A percentile compares a stretch with the other conserved stretches of the same genome.
Conservation (phyloP, 1,140 invertebrate species). For the Papilio helenus region DNA sequence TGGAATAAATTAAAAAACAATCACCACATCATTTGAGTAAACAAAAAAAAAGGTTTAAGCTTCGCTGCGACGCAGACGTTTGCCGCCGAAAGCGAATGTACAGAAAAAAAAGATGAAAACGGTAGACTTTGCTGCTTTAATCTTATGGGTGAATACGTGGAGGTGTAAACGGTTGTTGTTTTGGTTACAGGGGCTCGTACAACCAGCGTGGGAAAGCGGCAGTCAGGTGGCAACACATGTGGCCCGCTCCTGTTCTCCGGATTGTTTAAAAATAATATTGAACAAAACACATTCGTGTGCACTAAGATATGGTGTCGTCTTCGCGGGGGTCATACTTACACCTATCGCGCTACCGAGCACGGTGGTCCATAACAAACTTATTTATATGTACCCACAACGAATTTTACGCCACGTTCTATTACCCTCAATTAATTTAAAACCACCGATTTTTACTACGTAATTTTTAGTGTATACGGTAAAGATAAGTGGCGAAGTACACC, state of each 20-base stretch:
- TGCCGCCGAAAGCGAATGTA: constrained; percentile 70
- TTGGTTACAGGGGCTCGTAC: constrained; percentile 63
- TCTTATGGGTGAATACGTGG: constrained; percentile 52
- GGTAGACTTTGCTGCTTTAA: constrained; percentile 45
- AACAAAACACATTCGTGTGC: constrained; percentile 70
- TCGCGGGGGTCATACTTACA: constrained; percentile 68
- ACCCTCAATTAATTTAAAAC: constrained; percentile 56
- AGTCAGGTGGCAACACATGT: constrained; percentile 80
- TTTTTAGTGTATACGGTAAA: constrained; percentile 24
- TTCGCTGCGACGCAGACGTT: constrained; percentile 71
- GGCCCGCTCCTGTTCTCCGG: constrained; percentile 69
- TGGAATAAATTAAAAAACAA: constrained; percentile 81
- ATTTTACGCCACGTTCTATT: constrained; percentile 41
- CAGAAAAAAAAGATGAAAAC: constrained; percentile 48
- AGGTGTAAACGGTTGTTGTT: constrained; percentile 59
- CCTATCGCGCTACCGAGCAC: constrained; percentile 51
- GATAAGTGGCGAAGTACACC: constrained; percentile 25
- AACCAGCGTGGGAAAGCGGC: constrained; percentile 75
- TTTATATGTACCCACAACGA: constrained; percentile 55
- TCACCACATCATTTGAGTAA: constrained; percentile 80
- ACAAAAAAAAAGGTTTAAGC: constrained; percentile 75
- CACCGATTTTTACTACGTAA: constrained; percentile 41
- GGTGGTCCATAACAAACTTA: constrained; percentile 79
- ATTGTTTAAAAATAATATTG: constrained; percentile 78
- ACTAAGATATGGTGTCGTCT: constrained; percentile 53